Conservation (phyloP, 1,140 invertebrate genomes). For the Plodia interpunctella region DNA sequence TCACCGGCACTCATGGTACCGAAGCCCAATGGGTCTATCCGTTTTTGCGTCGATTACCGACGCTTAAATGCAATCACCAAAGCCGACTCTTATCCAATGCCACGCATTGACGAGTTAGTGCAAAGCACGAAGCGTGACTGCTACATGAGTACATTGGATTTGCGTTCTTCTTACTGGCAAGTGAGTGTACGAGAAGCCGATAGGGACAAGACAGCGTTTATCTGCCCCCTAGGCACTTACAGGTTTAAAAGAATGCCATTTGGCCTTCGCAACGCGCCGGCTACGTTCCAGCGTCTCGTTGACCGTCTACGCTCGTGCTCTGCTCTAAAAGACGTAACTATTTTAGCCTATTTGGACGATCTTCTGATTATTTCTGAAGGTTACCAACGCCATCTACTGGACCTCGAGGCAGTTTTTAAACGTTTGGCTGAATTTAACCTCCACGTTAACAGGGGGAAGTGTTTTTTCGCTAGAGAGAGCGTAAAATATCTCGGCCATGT, state of each 20-base stretch:
- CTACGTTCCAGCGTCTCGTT: not conserved
- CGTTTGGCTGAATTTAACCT: no score
- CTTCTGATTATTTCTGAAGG: no score
- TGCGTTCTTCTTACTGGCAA: slow-evolving; percentile 45
- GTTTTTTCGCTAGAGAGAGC: no score
- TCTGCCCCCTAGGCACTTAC: not conserved
- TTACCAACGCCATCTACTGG: no score
- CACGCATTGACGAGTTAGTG: slow-evolving; percentile 70
- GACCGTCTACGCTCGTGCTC: not conserved
- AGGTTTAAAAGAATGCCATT: not conserved
- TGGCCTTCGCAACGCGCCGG: not conserved
- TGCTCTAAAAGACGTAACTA: not conserved
- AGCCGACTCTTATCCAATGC: slow-evolving; percentile 69
- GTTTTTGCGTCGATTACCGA: slow-evolving; percentile 50
- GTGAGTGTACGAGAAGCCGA: not conserved
- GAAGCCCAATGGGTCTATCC: slow-evolving; percentile 65
- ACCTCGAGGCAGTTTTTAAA: no score
- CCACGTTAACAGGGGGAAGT: no score
- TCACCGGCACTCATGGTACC: slow-evolving; percentile 68
- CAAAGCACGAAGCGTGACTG: slow-evolving; percentile 38
- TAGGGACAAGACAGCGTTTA: not conserved
- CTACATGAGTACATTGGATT: slow-evolving; percentile 67
- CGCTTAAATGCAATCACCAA: slow-evolving; percentile 55
- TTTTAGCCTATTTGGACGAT: not conserved
- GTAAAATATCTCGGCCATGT: no score